phyloP scores from a whole-genome alignment of 2,113 vertebrate genomes.

The Tricholaema leucomelas region DNA sequence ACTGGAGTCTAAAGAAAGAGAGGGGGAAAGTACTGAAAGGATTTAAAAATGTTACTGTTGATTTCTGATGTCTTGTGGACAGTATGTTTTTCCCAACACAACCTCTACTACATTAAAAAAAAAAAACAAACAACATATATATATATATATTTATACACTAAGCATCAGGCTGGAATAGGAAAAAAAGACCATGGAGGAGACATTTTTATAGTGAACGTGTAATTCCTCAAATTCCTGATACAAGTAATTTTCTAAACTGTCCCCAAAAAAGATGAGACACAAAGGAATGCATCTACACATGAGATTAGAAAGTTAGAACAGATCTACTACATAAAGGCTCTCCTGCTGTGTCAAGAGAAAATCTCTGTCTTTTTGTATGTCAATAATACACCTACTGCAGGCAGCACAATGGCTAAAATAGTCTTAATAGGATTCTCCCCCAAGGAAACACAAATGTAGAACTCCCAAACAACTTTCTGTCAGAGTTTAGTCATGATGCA shows the following conservation, averaged over 20 bases:
- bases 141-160: no score
- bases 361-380: neutral
- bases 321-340: neutral
- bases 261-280: neutral
- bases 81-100: neutral
- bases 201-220: slow-evolving; percentile 21
- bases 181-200: slow-evolving; percentile 1
- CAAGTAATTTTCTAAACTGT: slow-evolving; percentile 58
- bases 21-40: neutral
- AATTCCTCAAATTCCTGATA: slow-evolving; percentile 33
- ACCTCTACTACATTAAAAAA: neutral
- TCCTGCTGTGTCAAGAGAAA: neutral
- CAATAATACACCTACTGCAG: neutral
- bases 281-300: neutral
- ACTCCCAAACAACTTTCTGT: neutral
- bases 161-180: neutral
- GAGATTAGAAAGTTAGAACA: neutral
- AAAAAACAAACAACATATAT: neutral
- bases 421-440: neutral
- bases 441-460: neutral
- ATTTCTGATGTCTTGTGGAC: neutral
- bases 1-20: neutral
- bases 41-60: neutral
- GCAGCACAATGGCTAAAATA: neutral
- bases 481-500: neutral